A percentile compares a stretch with the other conserved stretches of the same genome.
These are phyloP conservation scores for Plectropomus leopardus DNA, from an alignment of 2,113 vertebrate species.

Conservation along the genomic window DNA sequence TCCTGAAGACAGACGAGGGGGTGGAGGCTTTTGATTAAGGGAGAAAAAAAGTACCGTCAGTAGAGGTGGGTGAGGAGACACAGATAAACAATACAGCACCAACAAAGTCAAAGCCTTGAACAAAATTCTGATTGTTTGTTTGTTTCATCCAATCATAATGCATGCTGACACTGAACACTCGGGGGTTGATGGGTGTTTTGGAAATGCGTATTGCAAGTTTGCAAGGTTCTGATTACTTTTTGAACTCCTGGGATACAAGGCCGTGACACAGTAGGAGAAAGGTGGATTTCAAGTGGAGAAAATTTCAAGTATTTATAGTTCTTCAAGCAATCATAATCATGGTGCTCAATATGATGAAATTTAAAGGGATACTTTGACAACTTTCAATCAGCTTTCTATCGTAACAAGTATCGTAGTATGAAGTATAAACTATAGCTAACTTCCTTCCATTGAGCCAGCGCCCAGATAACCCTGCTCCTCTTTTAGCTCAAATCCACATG, in stretches of 20 bases:
- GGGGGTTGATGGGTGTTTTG: conserved; percentile 30
- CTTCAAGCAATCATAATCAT: background rate
- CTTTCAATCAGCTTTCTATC: too few species aligned
- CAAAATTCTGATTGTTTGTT: conserved; percentile 20
- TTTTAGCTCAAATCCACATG: too few species aligned
- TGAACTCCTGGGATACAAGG: background rate
- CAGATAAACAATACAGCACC: background rate
- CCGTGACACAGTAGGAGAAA: background rate
- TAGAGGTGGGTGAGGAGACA: background rate
- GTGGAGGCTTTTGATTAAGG: conserved; percentile 15
- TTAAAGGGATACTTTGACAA: too few species aligned
- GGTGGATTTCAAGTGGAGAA: background rate
- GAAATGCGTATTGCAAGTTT: background rate
- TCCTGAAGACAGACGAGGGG: background rate
- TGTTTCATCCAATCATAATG: background rate
- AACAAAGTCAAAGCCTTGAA: conserved; percentile 23
- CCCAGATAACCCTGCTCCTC: too few species aligned
- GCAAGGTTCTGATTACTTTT: conserved; percentile 25
- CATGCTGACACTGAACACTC: background rate
- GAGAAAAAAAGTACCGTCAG: background rate
- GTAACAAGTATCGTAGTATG: too few species aligned
- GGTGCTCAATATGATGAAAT: background rate
- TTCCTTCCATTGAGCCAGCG: too few species aligned
- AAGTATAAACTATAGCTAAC: too few species aligned
- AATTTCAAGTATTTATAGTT: conserved; percentile 6